These are phyloP conservation scores for Bradynema listronoti DNA, from an alignment of 1,140 invertebrate genomes.

Conservation along the genomic window DNA sequence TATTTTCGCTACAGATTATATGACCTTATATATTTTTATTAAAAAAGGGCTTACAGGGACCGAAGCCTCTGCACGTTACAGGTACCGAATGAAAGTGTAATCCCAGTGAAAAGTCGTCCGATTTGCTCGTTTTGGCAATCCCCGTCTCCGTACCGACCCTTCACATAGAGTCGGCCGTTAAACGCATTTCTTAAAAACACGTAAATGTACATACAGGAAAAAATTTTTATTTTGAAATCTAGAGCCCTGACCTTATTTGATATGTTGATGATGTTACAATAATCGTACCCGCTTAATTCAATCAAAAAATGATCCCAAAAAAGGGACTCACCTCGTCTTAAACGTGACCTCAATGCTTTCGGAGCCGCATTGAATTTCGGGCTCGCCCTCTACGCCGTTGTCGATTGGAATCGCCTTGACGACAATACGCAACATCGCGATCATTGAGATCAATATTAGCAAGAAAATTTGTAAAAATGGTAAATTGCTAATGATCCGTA, in stretches of 20 bases:
- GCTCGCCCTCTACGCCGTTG: constrained; percentile 42
- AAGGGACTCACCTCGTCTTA: constrained; percentile 36
- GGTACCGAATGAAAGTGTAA: constrained; percentile 44
- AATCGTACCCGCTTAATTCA: too few species aligned
- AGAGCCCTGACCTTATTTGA: too few species aligned
- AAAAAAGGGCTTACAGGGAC: constrained; percentile 43
- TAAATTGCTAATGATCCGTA: too few species aligned
- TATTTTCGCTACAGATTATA: too few species aligned
- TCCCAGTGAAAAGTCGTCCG: constrained; percentile 45
- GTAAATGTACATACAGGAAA: constrained; percentile 3
- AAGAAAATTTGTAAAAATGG: too few species aligned
- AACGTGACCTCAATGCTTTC: constrained; percentile 50
- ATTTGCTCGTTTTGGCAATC: constrained; percentile 51
- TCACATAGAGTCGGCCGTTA: constrained; percentile 52
- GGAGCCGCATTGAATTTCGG: constrained; percentile 42
- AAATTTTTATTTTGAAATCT: neutral
- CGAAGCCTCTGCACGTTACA: constrained; percentile 48
- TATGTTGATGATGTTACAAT: too few species aligned
- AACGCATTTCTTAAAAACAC: constrained; percentile 38
- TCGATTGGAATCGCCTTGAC: constrained; percentile 35
- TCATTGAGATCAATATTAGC: too few species aligned
- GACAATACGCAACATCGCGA: too few species aligned
- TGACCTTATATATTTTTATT: too few species aligned
- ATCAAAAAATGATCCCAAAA: too few species aligned
- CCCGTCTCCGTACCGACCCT: constrained; percentile 40